phyloP scores from a whole-genome alignment of 2,113 vertebrate species.

The Noctilio leporinus region DNA sequence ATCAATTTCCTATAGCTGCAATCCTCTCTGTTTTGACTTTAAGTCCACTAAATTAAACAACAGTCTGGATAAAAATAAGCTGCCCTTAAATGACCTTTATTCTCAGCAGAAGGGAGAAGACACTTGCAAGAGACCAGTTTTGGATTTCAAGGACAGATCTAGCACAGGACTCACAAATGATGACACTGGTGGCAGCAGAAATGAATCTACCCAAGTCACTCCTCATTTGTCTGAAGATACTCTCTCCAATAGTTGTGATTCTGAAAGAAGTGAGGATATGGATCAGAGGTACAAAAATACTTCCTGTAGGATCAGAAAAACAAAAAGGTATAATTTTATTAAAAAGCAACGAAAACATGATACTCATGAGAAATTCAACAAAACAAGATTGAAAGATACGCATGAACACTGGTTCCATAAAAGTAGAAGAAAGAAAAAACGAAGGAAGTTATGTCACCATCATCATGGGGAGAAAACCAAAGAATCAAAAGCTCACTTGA shows the following conservation, averaged over 20 bases:
- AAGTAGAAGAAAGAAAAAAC: conserved; percentile 75
- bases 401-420: conserved; percentile 71
- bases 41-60: conserved; percentile 78
- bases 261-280: conserved; percentile 66
- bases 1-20: conserved; percentile 88
- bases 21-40: conserved; percentile 91
- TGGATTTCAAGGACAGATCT: conserved; percentile 15
- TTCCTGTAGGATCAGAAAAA: conserved; percentile 68
- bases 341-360: conserved; percentile 61
- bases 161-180: not conserved
- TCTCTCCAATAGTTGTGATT: conserved; percentile 48
- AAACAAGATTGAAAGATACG: conserved; percentile 68
- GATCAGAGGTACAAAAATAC: conserved; percentile 59
- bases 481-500: conserved; percentile 36
- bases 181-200: conserved; percentile 37
- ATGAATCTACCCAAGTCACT: not conserved
- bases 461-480: conserved; percentile 45
- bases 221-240: conserved; percentile 38
- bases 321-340: conserved; percentile 64
- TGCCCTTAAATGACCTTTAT: conserved; percentile 58
- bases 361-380: conserved; percentile 68
- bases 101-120: conserved; percentile 62
- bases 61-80: conserved; percentile 69
- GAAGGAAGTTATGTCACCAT: conserved; percentile 73
- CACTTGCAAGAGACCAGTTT: not conserved